Conservation (phyloP, 2,888 invertebrate species). For the Terebella lapidaria region DNA sequence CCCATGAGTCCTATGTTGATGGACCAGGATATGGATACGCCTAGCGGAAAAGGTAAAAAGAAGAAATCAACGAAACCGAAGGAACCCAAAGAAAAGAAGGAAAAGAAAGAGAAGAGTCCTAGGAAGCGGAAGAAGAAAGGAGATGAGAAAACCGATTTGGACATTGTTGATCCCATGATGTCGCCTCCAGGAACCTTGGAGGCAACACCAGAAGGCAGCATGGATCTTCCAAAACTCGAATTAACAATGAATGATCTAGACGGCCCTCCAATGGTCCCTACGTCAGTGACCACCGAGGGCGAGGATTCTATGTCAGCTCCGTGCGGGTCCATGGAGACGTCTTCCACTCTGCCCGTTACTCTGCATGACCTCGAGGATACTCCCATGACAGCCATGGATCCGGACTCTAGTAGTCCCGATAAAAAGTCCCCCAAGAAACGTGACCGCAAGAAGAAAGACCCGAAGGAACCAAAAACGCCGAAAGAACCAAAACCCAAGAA, state of each 20-base stretch:
- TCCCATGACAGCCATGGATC: not conserved
- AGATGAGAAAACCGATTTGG: not conserved
- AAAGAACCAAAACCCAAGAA: constrained; percentile 28
- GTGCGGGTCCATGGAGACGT: not conserved
- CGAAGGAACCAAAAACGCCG: constrained; percentile 23
- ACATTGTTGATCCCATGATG: not conserved
- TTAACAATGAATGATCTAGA: not conserved
- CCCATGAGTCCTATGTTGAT: not conserved
- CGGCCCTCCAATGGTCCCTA: not conserved
- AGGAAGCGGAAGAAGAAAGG: constrained; percentile 12
- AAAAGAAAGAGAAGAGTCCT: not conserved
- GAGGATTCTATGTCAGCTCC: not conserved
- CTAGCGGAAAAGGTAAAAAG: not conserved
- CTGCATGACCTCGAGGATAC: not conserved
- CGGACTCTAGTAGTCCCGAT: not conserved
- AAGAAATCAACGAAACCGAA: constrained; percentile 5
- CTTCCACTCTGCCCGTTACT: not conserved
- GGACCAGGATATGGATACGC: not conserved
- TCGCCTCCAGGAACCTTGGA: not conserved
- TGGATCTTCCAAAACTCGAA: not conserved
- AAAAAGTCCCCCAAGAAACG: not conserved
- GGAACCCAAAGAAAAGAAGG: not conserved
- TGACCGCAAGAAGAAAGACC: constrained; percentile 25
- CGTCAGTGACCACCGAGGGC: not conserved
- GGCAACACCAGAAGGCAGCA: not conserved